A percentile compares a stretch with the other conserved stretches of the same genome.
phyloP scores from a whole-genome alignment of 1,140 invertebrate genomes.

The Pseudomyrmex cubaensis region DNA sequence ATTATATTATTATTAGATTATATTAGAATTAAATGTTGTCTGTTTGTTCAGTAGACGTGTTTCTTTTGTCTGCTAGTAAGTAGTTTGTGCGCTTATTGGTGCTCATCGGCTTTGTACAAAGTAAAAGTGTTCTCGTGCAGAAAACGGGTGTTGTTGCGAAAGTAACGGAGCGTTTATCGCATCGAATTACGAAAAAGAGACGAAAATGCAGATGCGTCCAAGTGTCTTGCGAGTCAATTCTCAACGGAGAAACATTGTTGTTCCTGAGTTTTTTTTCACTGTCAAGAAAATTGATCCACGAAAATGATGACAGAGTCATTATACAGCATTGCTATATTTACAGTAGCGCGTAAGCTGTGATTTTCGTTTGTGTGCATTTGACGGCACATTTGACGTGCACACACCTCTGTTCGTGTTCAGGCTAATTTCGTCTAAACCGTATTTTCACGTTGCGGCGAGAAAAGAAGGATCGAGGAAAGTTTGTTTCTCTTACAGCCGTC shows the following conservation, averaged over 20 bases:
- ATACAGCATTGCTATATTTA: neutral
- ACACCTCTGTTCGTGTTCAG: neutral
- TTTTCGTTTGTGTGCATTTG: too few species aligned
- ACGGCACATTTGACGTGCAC: too few species aligned
- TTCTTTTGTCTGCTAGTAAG: neutral
- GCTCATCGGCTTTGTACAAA: neutral
- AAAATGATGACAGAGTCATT: neutral
- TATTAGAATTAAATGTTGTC: neutral
- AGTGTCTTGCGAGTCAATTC: constrained; percentile 32
- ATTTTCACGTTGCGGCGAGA: neutral
- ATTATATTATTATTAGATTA: constrained; percentile 8
- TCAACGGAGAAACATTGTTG: neutral
- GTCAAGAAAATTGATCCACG: constrained; percentile 14
- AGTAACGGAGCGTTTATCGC: constrained; percentile 23
- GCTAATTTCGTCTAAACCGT: neutral
- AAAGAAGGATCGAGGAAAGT: neutral
- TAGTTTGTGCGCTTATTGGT: constrained; percentile 31
- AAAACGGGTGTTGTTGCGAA: constrained; percentile 24
- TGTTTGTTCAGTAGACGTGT: neutral
- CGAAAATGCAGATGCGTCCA: neutral
- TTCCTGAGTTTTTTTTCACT: neutral
- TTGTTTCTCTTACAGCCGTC: neutral
- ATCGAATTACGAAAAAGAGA: constrained; percentile 7
- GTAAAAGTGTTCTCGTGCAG: constrained; percentile 19
- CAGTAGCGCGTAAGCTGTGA: neutral